Evolutionary conservation across 2,797 vertebrate genomes (phyloP).

Genomic region (Karalla daura): DNA sequence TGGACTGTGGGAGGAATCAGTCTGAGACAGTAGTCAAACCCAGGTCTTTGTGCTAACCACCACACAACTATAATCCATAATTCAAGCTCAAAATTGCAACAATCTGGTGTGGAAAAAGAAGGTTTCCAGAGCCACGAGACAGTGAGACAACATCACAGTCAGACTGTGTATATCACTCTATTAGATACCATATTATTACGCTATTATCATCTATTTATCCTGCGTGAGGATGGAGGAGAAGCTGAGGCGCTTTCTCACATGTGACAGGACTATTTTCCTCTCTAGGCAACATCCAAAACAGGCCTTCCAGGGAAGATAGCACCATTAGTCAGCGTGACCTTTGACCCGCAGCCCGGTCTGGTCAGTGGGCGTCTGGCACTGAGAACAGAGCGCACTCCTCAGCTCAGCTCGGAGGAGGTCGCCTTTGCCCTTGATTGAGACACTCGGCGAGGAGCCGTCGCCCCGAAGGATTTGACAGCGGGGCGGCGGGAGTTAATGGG

Average conservation of each 20-base stretch:
- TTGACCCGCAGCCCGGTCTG: constrained; percentile 53
- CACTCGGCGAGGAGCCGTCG: constrained; percentile 9
- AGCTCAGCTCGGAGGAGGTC: constrained; percentile 1
- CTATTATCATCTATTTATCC: no score
- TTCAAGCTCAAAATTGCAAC: no score
- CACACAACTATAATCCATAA: no score
- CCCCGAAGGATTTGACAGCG: constrained; percentile 27
- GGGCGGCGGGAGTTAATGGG: constrained; percentile 19
- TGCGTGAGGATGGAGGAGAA: neutral
- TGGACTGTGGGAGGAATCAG: no score
- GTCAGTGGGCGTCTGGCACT: constrained; percentile 49
- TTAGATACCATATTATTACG: no score
- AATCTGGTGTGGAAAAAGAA: no score
- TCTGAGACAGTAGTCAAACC: no score
- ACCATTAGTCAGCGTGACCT: constrained; percentile 63
- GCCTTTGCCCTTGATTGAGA: constrained; percentile 10
- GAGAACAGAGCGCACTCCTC: constrained; percentile 26
- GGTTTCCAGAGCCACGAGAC: no score
- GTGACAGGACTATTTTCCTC: constrained; percentile 24
- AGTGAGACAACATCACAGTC: neutral
- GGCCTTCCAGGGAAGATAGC: constrained; percentile 17
- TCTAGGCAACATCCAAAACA: constrained; percentile 36
- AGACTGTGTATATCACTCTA: neutral
- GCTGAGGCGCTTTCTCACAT: neutral
- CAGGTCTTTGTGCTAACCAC: no score